These are phyloP conservation scores for Lissonota sp. DNA, from an alignment of 2,888 invertebrate genomes.

Conservation along the genomic window DNA sequence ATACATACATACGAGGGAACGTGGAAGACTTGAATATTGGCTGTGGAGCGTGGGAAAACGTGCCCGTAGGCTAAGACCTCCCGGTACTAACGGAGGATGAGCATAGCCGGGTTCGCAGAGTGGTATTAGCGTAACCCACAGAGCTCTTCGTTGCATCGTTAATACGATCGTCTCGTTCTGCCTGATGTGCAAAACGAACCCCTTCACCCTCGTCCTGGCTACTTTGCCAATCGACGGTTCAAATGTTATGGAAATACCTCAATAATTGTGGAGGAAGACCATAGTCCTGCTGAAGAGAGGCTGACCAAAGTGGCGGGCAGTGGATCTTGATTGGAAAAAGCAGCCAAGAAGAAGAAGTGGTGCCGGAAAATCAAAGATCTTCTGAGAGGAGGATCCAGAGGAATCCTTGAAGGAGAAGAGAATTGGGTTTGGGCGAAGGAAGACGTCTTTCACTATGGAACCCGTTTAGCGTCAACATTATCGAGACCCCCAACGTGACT, in stretches of 20 bases:
- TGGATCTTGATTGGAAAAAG: not conserved
- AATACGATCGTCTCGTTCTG: constrained; percentile 40
- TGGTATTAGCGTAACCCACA: constrained; percentile 26
- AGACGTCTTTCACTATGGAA: not conserved
- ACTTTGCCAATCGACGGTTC: not conserved
- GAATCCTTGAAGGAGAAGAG: not conserved
- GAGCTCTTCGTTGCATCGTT: constrained; percentile 45
- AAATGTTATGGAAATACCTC: not conserved
- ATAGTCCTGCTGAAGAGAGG: not conserved
- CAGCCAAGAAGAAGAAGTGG: not conserved
- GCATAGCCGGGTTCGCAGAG: constrained; percentile 22
- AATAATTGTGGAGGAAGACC: not conserved
- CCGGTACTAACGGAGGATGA: not conserved
- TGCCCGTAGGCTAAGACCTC: constrained; percentile 71
- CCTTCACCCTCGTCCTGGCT: not conserved
- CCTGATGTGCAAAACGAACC: not conserved
- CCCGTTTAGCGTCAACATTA: constrained; percentile 18
- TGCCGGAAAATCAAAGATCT: not conserved
- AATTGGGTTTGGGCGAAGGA: not conserved
- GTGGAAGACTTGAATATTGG: constrained; percentile 74
- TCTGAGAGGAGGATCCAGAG: not conserved
- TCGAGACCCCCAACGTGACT: constrained; percentile 45
- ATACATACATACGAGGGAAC: no score
- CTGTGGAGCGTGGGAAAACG: constrained; percentile 78
- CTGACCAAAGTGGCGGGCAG: not conserved